A percentile compares a stretch with the other conserved stretches of the same genome.
Conservation (phyloP, 2,113 vertebrate genomes). For the Engraulis encrasicolus region DNA sequence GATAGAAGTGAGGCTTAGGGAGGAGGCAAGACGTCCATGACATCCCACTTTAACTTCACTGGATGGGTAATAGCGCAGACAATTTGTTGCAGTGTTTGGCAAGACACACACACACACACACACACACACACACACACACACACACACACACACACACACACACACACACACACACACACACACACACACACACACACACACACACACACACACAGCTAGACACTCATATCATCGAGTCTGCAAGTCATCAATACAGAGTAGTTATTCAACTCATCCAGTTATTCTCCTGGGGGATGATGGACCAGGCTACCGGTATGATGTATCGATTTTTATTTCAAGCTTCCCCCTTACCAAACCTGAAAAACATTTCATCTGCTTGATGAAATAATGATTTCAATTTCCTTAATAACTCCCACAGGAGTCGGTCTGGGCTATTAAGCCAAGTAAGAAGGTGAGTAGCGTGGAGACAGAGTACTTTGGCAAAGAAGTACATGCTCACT, state of each 20-base stretch:
- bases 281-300: background rate
- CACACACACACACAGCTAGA: background rate
- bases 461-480: no score
- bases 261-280: constrained; percentile 42
- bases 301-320: constrained; percentile 13
- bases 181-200: background rate
- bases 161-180: background rate
- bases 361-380: constrained; percentile 53
- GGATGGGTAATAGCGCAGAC: background rate
- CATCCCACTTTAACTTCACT: background rate
- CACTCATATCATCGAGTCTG: background rate
- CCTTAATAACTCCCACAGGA: constrained; percentile 38
- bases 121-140: background rate
- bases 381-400: constrained; percentile 55
- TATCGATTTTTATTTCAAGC: constrained; percentile 43
- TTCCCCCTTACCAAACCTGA: constrained; percentile 33
- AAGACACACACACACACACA: background rate
- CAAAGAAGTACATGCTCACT: background rate
- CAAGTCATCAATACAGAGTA: constrained; percentile 31
- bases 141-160: background rate
- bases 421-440: constrained; percentile 6
- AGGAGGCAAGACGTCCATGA: background rate
- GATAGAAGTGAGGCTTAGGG: background rate
- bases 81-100: background rate
- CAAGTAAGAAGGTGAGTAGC: no score